phyloP scores from a whole-genome alignment of 2,888 invertebrate genomes.

The Gastracanthus pulcherrimus region DNA sequence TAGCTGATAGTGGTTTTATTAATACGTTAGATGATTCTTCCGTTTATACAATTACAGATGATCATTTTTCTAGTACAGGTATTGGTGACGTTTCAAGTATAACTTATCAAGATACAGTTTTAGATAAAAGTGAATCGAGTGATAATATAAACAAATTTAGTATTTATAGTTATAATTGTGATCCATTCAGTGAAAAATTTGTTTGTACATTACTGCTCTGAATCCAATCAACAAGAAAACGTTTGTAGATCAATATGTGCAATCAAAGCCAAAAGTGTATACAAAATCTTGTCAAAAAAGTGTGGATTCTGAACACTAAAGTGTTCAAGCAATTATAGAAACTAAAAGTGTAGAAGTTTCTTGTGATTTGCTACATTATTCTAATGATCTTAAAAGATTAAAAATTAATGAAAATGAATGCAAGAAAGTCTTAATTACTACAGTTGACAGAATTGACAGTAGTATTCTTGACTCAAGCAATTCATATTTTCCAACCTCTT shows the following conservation, averaged over 20 bases:
- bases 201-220: no score
- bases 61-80: background rate
- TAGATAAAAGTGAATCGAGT: no score
- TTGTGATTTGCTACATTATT: background rate
- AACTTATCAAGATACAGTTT: no score
- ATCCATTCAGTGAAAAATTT: no score
- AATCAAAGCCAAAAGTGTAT: background rate
- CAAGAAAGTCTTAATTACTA: background rate
- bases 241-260: background rate
- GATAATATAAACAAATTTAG: no score
- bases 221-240: no score
- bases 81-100: background rate
- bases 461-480: background rate
- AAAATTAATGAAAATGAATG: background rate
- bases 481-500: no score
- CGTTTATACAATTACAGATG: background rate
- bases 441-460: background rate
- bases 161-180: no score
- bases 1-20: background rate
- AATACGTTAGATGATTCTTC: background rate
- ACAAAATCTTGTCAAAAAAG: background rate
- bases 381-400: background rate
- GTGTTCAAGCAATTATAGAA: background rate
- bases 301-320: background rate
- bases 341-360: background rate